A percentile compares a stretch with the other conserved stretches of the same genome.
phyloP scores from a whole-genome alignment of 2,113 vertebrate species.

The Nyctereutes procyonoides region DNA sequence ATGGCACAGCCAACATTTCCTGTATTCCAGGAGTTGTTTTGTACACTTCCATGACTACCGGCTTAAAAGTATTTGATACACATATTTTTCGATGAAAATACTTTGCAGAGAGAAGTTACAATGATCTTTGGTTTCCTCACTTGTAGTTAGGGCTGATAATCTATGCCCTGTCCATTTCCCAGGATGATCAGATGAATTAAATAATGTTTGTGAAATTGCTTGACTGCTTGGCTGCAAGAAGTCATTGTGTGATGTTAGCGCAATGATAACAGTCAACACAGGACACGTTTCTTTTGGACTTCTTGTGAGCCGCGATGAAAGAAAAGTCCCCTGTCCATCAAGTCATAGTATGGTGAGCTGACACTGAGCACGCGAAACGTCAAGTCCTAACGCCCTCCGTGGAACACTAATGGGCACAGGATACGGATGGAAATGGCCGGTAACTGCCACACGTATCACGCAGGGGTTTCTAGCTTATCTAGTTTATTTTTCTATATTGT shows the following conservation, averaged over 20 bases:
- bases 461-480: background rate
- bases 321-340: constrained; percentile 37
- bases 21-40: background rate
- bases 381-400: background rate
- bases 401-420: background rate
- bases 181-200: constrained; percentile 11
- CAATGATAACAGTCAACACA: background rate
- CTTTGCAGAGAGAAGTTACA: background rate
- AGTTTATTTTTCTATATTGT: constrained; percentile 3
- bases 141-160: constrained; percentile 20
- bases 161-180: background rate
- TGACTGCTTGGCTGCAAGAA: constrained; percentile 13
- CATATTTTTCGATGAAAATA: constrained; percentile 22
- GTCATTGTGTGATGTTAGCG: background rate
- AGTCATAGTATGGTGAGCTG: background rate
- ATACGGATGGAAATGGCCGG: background rate
- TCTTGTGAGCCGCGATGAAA: background rate
- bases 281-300: constrained; percentile 21
- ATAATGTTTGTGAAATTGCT: constrained; percentile 55
- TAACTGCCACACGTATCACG: background rate
- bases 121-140: constrained; percentile 25
- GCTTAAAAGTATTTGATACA: background rate
- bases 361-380: background rate
- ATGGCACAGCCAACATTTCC: background rate
- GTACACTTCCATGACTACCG: background rate